Conservation (phyloP, 1,140 invertebrate species). For the Drosophila azteca region DNA sequence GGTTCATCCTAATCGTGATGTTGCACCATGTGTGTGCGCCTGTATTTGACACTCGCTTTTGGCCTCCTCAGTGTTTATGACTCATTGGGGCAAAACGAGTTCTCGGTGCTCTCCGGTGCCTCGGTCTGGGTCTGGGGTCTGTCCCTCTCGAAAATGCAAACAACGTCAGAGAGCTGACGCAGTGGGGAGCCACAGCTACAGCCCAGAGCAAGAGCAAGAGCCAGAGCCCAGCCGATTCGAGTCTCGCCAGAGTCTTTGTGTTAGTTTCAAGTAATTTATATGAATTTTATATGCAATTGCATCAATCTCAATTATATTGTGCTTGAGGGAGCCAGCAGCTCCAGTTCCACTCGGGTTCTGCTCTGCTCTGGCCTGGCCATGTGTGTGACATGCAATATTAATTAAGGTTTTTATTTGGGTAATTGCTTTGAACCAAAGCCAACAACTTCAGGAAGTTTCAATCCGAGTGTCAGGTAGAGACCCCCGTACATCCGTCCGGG, state of each 20-base stretch:
- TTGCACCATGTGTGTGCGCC: slow-evolving; percentile 49
- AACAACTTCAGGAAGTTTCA: slow-evolving; percentile 40
- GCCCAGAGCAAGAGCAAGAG: no score
- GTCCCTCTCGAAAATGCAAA: slow-evolving; percentile 36
- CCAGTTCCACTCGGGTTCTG: background rate
- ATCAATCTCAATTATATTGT: slow-evolving; percentile 75
- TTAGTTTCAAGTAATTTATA: slow-evolving; percentile 74
- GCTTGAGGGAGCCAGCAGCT: slow-evolving; percentile 39
- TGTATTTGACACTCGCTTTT: slow-evolving; percentile 48
- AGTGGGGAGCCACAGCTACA: slow-evolving; percentile 20
- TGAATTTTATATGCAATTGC: slow-evolving; percentile 79
- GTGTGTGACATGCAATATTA: slow-evolving; percentile 75
- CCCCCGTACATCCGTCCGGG: slow-evolving; percentile 39
- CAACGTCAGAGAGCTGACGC: slow-evolving; percentile 26
- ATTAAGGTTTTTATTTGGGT: slow-evolving; percentile 78
- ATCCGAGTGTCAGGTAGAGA: slow-evolving; percentile 1
- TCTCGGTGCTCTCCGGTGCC: slow-evolving; percentile 13
- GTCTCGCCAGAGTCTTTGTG: slow-evolving; percentile 28
- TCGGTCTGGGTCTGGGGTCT: slow-evolving; percentile 1
- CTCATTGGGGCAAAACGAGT: slow-evolving; percentile 76
- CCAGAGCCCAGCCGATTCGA: slow-evolving; percentile 2
- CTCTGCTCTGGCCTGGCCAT: background rate
- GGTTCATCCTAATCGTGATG: slow-evolving; percentile 44
- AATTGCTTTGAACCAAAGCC: slow-evolving; percentile 61
- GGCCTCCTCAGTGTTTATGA: slow-evolving; percentile 69